Base-by-base conservation (phyloP, 2,888 invertebrate genomes). In the Erebia palarica region DNA sequence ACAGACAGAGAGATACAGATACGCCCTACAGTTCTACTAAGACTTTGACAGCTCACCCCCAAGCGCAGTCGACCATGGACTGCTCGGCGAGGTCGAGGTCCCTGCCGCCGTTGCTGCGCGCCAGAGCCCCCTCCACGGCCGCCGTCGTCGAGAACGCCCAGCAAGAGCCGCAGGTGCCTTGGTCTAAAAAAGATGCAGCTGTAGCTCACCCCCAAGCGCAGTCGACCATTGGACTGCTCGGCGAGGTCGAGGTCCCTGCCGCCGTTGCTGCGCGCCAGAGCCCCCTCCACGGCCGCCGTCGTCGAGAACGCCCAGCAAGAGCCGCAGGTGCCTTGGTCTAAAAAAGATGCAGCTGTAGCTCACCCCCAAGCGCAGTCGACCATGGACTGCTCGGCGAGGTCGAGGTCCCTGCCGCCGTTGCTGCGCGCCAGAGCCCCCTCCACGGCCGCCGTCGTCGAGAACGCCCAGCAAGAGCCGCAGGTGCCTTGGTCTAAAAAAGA, bases 241-340 rank as follows among this genome's bases (percentile, higher is more conserved):
- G 86, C 85, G 9, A 88, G 77, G 8, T 85, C 84, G 9, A 86
- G 21, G 21, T 81, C 66, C 27, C 83, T 74, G 0, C 81, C 82
- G 0, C 85, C 85, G 11, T 82, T 83, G 42, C 10, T 60, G 21
- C 78, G 78, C 3, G 86, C 82, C 0, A 84, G 10, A 0, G 82
- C 83, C 0, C 86, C 85, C 63, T 86, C 87, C 1, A 87, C 76
- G 0, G 84, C 79, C 0, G 86, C 84, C 0, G 83, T 78, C 0
- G 82, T 77, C 0, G 82, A 71, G 73, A 87, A 87, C 0, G 87
- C 84, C 86, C 86, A 88, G 57, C 86, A 87, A 0, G 86, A 86
- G 0, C 86, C 86, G 47, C 87, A 87, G 0, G 8, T 0, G 0
- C 75, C 84, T 73, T 87, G 87, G 63, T 83, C 87, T 67, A 55